Conservation (phyloP, 2,113 vertebrate genomes). For the Noturus placidus region DNA sequence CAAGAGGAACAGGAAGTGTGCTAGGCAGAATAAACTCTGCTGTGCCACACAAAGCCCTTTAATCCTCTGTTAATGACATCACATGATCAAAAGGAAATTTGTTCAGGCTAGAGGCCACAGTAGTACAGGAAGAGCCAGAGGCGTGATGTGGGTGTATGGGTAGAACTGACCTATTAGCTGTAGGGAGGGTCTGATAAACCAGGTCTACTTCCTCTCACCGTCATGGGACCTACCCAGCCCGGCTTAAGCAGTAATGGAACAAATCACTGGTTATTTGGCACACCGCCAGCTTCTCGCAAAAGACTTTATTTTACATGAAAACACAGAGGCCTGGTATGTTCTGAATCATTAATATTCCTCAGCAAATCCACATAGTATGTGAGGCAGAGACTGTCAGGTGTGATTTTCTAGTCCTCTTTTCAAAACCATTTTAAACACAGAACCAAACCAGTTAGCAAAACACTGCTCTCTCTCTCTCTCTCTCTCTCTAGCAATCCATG, state of each 20-base stretch:
- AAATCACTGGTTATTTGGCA: constrained; percentile 42
- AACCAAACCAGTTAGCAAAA: constrained; percentile 33
- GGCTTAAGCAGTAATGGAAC: constrained; percentile 49
- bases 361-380: constrained; percentile 23
- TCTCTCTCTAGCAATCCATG: not conserved
- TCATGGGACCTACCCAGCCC: constrained; percentile 49
- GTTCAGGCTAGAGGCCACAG: constrained; percentile 16
- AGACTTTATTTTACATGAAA: constrained; percentile 37
- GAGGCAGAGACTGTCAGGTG: constrained; percentile 42
- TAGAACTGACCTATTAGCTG: constrained; percentile 38
- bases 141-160: constrained; percentile 48
- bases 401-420: constrained; percentile 44
- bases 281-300: constrained; percentile 36
- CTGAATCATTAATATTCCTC: constrained; percentile 48
- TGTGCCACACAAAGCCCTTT: constrained; percentile 31
- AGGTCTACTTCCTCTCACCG: constrained; percentile 18
- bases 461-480: constrained; percentile 20
- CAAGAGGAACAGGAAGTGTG: constrained; percentile 38
- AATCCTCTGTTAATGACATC: constrained; percentile 53
- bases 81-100: constrained; percentile 54
- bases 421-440: constrained; percentile 42
- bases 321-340: constrained; percentile 17
- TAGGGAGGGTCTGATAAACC: constrained; percentile 40
- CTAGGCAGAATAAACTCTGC: constrained; percentile 23
- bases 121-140: constrained; percentile 41